Conservation (phyloP, 30 jellyfish, hydroid and myxozoan genomes). For the Aurelia coerulea region DNA sequence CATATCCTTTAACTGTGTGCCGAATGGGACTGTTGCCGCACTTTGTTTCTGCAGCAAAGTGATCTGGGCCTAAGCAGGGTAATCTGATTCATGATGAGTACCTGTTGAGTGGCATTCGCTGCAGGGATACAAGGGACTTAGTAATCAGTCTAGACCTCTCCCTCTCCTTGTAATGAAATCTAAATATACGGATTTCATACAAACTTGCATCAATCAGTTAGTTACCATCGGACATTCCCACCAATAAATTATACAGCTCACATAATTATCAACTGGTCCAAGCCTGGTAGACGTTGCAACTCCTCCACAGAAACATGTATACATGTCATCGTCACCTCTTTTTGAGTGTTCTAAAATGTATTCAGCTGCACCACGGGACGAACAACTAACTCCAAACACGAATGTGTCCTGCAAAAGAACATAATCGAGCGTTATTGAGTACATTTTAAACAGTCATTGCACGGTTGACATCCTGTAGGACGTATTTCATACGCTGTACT, state of each 20-base stretch:
- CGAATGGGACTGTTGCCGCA: no score
- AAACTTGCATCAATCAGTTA: background rate
- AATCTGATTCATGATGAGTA: no score
- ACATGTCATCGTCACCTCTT: conserved; percentile 34
- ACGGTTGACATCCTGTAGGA: no score
- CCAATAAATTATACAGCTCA: conserved; percentile 59
- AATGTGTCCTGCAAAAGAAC: conserved; percentile 30
- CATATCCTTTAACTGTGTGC: no score
- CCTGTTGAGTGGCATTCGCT: no score
- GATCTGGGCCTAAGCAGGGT: no score
- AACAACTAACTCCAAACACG: conserved; percentile 63
- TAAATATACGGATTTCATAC: background rate
- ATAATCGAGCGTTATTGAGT: no score
- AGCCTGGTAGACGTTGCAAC: conserved; percentile 59
- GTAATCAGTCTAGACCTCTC: background rate
- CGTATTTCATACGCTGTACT: no score
- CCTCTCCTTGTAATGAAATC: no score
- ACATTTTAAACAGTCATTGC: no score
- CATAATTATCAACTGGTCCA: conserved; percentile 35
- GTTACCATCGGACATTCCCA: conserved; percentile 82
- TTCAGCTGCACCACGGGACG: conserved; percentile 82
- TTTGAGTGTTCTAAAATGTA: conserved; percentile 22
- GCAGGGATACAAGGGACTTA: no score
- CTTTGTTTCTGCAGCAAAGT: no score
- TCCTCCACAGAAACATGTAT: conserved; percentile 75